These are phyloP conservation scores for Crotophaga sulcirostris DNA, from an alignment of 2,113 vertebrate species.

Conservation along the genomic window DNA sequence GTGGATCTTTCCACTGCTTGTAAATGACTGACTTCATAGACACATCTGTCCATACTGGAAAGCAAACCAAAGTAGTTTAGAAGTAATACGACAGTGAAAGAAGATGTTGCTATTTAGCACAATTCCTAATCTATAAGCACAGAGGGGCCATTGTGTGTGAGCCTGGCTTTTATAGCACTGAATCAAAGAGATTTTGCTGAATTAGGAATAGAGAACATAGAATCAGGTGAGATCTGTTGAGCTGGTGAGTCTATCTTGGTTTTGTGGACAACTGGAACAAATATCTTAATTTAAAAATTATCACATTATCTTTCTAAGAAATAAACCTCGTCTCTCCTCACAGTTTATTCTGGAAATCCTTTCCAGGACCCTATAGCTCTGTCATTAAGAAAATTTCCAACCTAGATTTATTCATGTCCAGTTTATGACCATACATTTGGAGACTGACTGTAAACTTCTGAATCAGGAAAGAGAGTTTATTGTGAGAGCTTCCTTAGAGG, in stretches of 20 bases:
- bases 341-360: not conserved
- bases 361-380: not conserved
- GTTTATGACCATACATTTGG: not conserved
- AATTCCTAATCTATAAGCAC: not conserved
- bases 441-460: not conserved
- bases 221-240: not conserved
- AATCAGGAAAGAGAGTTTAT: not conserved
- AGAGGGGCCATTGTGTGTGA: not conserved
- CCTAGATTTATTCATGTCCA: not conserved
- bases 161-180: not conserved
- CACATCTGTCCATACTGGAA: not conserved
- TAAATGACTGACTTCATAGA: not conserved
- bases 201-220: not conserved
- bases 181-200: not conserved
- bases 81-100: not conserved
- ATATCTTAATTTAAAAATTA: not conserved
- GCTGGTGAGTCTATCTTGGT: not conserved
- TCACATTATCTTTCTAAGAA: not conserved
- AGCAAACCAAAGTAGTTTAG: not conserved
- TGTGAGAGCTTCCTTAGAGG: not conserved
- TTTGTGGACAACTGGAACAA: not conserved
- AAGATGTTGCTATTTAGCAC: not conserved
- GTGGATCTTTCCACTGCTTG: not conserved
- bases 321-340: not conserved
- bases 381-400: not conserved